Evolutionary conservation across 2,888 invertebrate genomes (phyloP).

Genomic region (Siphonodentalium dalli): DNA sequence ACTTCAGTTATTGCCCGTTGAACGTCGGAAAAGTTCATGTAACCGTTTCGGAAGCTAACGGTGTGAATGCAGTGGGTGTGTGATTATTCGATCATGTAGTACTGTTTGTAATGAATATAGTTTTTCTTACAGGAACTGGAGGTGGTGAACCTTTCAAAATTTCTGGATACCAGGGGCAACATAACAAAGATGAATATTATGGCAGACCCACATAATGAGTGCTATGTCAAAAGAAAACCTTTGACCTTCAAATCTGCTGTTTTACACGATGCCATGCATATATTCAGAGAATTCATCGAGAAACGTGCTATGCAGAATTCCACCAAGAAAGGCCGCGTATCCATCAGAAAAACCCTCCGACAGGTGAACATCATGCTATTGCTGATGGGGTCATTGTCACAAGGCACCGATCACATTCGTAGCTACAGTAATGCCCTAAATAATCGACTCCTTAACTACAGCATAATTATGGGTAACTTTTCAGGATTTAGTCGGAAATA

Average conservation of each 20-base stretch:
- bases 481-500: no score
- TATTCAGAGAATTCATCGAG: constrained; percentile 17
- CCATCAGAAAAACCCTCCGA: constrained; percentile 28
- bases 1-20: no score
- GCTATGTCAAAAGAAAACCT: constrained; percentile 38
- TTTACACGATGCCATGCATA: constrained; percentile 40
- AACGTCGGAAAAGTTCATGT: no score
- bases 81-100: no score
- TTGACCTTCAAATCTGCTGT: constrained; percentile 44
- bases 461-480: no score
- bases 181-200: constrained; percentile 49
- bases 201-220: constrained; percentile 41
- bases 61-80: no score
- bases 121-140: constrained; percentile 38
- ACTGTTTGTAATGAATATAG: no score
- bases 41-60: no score
- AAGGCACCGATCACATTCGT: no score
- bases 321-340: constrained; percentile 10
- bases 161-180: constrained; percentile 50
- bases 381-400: no score
- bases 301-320: constrained; percentile 6
- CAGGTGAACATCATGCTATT: constrained; percentile 22
- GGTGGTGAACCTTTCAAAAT: constrained; percentile 42
- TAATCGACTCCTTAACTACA: no score
- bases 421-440: no score